Evolutionary conservation across 2,888 invertebrate species (phyloP).

Genomic region (Laspeyria flexula): DNA sequence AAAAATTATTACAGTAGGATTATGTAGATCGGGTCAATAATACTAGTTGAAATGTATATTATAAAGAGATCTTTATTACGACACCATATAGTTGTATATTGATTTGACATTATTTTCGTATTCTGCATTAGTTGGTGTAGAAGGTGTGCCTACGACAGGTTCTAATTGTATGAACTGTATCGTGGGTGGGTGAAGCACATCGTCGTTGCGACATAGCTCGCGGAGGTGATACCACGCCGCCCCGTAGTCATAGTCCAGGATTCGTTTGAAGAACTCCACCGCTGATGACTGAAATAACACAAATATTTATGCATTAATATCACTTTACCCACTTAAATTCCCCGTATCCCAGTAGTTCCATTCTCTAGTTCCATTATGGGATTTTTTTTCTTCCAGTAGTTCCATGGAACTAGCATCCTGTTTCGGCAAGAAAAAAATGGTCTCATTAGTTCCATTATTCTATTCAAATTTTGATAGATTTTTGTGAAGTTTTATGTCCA

Average conservation of each 20-base stretch:
- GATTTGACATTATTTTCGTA: constrained; percentile 61
- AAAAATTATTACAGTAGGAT: too few relatives aligned
- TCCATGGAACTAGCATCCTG: too few relatives aligned
- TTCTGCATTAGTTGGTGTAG: constrained; percentile 53
- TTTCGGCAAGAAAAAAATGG: too few relatives aligned
- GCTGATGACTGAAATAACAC: constrained; percentile 73
- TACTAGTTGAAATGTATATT: background rate
- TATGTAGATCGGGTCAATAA: too few relatives aligned
- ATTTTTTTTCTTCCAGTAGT: too few relatives aligned
- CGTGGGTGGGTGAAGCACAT: constrained; percentile 48
- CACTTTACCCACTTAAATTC: too few relatives aligned
- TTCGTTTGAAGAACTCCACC: constrained; percentile 80
- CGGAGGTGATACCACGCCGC: constrained; percentile 68
- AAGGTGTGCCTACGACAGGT: constrained; percentile 61
- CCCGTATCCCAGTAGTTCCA: too few relatives aligned
- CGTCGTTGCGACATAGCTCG: constrained; percentile 58
- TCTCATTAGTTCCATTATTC: too few relatives aligned
- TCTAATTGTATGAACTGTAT: constrained; percentile 39
- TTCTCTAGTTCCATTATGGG: too few relatives aligned
- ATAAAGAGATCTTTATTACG: constrained; percentile 37
- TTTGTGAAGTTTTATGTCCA: too few relatives aligned
- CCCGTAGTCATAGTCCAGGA: constrained; percentile 78
- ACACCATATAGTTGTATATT: constrained; percentile 58
- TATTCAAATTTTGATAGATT: too few relatives aligned
- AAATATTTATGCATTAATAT: too few relatives aligned